phyloP scores from a whole-genome alignment of 2,113 vertebrate species.

The Erythrocercus mccallii region DNA sequence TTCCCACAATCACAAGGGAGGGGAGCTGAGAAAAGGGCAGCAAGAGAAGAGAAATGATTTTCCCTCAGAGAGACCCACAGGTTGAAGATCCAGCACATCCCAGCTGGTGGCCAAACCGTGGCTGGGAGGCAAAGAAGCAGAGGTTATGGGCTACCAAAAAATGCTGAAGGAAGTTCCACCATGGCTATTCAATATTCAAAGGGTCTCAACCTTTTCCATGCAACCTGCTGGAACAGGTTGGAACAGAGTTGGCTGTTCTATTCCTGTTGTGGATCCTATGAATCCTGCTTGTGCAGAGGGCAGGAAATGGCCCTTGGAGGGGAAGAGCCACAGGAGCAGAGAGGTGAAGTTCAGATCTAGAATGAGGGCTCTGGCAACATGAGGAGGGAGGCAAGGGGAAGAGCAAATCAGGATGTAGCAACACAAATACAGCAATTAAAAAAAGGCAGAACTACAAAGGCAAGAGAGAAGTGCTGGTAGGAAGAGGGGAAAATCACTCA shows the following conservation, averaged over 20 bases:
- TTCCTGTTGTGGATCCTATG: background rate
- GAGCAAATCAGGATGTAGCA: background rate
- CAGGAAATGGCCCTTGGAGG: background rate
- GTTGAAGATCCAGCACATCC: background rate
- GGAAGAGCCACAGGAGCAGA: background rate
- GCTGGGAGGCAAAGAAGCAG: background rate
- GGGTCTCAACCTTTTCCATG: background rate
- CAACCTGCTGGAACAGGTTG: background rate
- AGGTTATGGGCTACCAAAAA: background rate
- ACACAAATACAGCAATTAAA: background rate
- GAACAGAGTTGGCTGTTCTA: background rate
- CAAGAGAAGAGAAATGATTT: background rate
- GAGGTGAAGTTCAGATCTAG: background rate
- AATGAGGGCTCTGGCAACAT: background rate
- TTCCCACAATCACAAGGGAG: background rate
- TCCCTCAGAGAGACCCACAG: background rate
- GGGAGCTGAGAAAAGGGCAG: background rate
- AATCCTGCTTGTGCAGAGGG: background rate
- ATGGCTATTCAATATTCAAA: background rate
- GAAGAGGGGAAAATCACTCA: background rate
- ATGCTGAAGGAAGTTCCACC: background rate
- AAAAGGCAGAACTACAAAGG: background rate
- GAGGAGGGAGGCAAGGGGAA: background rate
- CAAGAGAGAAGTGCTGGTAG: background rate
- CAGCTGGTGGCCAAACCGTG: background rate